These are phyloP conservation scores for Drosophila tani DNA, from an alignment of 1,140 invertebrate genomes.

Conservation along the genomic window DNA sequence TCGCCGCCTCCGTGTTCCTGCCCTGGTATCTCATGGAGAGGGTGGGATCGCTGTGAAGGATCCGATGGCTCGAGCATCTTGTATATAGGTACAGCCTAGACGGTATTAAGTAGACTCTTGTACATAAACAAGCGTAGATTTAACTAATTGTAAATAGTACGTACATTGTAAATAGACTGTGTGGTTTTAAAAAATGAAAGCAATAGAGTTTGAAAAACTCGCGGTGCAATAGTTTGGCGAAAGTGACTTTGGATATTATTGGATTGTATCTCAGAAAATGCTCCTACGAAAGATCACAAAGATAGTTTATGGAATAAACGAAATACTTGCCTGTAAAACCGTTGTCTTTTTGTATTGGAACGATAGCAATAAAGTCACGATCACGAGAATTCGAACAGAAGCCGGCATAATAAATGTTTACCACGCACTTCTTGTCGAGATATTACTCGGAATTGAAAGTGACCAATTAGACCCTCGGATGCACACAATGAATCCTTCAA, in stretches of 20 bases:
- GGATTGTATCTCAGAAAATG: slow-evolving; percentile 37
- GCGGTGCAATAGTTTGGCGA: slow-evolving; percentile 26
- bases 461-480: slow-evolving; percentile 58
- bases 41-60: slow-evolving; percentile 54
- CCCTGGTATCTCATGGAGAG: slow-evolving; percentile 86
- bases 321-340: slow-evolving; percentile 44
- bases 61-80: slow-evolving; percentile 9
- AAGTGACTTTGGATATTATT: slow-evolving; percentile 24
- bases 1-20: slow-evolving; percentile 85
- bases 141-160: slow-evolving; percentile 66
- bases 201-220: slow-evolving; percentile 38
- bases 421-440: slow-evolving; percentile 1
- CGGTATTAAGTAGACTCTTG: slow-evolving; percentile 73
- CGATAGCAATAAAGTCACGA: slow-evolving; percentile 8
- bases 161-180: slow-evolving; percentile 62
- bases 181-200: slow-evolving; percentile 26
- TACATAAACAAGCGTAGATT: slow-evolving; percentile 64
- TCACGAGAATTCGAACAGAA: slow-evolving; percentile 37
- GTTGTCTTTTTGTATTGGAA: not conserved
- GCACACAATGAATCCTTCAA: slow-evolving; percentile 30
- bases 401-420: slow-evolving; percentile 33
- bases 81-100: slow-evolving; percentile 48
- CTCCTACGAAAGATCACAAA: slow-evolving; percentile 52
- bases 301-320: slow-evolving; percentile 59
- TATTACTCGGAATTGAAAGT: slow-evolving; percentile 26